These are phyloP conservation scores for Cataglyphis cursor DNA, from an alignment of 2,888 invertebrate genomes.

Conservation along the genomic window DNA sequence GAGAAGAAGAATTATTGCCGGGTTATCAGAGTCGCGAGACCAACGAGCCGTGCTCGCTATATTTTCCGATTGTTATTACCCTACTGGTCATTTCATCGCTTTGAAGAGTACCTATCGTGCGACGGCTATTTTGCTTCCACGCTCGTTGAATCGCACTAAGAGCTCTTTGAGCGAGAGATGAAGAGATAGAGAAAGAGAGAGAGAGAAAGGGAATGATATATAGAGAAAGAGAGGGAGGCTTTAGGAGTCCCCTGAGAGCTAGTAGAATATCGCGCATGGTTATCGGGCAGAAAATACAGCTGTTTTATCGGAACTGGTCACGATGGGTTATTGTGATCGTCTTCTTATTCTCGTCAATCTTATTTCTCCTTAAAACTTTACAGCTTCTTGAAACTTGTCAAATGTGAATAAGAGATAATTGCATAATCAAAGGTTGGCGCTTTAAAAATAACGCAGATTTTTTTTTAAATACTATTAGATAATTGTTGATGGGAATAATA, in stretches of 20 bases:
- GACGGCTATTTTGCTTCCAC: slow-evolving; percentile 47
- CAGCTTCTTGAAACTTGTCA: background rate
- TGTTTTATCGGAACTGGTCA: slow-evolving; percentile 17
- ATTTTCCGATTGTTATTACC: slow-evolving; percentile 55
- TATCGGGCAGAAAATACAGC: slow-evolving; percentile 23
- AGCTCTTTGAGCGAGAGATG: slow-evolving; percentile 7
- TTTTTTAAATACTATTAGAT: no score
- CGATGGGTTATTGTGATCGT: slow-evolving; percentile 6
- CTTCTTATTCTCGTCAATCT: background rate
- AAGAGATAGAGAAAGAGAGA: background rate
- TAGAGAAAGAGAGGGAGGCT: background rate
- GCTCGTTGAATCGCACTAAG: slow-evolving; percentile 50
- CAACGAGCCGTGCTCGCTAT: slow-evolving; percentile 47
- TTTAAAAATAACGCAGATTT: slow-evolving; percentile 1
- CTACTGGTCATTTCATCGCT: slow-evolving; percentile 55
- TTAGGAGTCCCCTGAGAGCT: slow-evolving; percentile 22
- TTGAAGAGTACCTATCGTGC: slow-evolving; percentile 30
- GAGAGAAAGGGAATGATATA: background rate
- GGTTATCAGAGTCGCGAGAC: slow-evolving; percentile 38
- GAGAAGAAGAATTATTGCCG: slow-evolving; percentile 45
- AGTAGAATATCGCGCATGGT: slow-evolving; percentile 19
- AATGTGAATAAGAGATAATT: background rate
- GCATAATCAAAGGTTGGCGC: background rate
- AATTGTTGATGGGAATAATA: no score
- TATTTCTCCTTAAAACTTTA: background rate